A percentile compares a stretch with the other conserved stretches of the same genome.
phyloP scores from a whole-genome alignment of 2,113 vertebrate genomes.

The Halcyon senegalensis region DNA sequence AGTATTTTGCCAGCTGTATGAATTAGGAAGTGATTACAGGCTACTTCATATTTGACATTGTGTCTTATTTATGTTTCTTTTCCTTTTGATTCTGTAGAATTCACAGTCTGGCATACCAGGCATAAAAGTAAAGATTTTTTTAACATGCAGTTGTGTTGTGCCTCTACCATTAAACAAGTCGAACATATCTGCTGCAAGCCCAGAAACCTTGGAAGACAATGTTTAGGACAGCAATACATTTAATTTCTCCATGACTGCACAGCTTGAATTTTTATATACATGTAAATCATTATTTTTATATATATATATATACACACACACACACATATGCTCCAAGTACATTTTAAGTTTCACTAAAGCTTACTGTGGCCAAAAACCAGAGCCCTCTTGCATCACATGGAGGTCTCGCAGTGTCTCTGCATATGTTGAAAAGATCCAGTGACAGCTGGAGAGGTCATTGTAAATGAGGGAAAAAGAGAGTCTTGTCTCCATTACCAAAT shows the following conservation, averaged over 20 bases:
- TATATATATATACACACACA: not conserved
- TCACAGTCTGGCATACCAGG: not conserved
- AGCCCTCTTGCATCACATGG: not conserved
- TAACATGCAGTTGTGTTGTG: not conserved
- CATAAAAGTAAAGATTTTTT: not conserved
- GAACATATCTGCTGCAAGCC: not conserved
- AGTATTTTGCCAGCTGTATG: not conserved
- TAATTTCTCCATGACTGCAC: not conserved
- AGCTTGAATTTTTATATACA: not conserved
- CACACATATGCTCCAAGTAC: not conserved
- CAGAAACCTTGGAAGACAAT: not conserved
- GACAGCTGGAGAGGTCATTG: constrained; percentile 61
- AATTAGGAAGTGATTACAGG: not conserved
- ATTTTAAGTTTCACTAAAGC: not conserved
- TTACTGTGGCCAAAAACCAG: not conserved
- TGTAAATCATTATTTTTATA: not conserved
- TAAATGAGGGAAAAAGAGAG: constrained; percentile 69
- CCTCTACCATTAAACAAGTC: not conserved
- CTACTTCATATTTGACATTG: not conserved
- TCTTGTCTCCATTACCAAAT: constrained; percentile 67
- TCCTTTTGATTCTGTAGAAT: not conserved
- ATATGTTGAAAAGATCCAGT: constrained; percentile 52
- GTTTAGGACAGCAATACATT: not conserved
- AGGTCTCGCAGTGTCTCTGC: not conserved
- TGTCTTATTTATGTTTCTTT: not conserved